Evolutionary conservation across 2,797 vertebrate genomes (phyloP), one percentile per base, ranked within the genome.

Genomic region (Lophotriccus pileatus): DNA sequence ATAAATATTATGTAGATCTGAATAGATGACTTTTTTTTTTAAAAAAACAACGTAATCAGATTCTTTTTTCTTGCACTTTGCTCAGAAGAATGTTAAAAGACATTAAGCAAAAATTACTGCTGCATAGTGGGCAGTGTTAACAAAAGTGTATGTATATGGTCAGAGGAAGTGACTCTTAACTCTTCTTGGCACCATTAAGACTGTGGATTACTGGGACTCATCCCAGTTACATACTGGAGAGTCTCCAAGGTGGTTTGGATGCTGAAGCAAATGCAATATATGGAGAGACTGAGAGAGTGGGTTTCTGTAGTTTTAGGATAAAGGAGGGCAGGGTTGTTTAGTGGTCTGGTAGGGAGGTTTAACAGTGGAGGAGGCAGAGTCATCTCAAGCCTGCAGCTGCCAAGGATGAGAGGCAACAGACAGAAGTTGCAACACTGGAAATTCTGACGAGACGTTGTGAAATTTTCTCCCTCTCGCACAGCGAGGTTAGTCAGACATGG

Each of bases 381-480:
- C 34, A 41, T 68, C 53, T 89, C n/a, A 47, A 1, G 20, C 17
- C 5, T 70, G 21, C 68, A 72, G 46, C 58, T 80, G 41, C 46
- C 59, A 46, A 37, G 70, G 37, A 41, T 44, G 66, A 90, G 70
- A 79, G 32, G 20, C 44, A 37, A 23, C 44, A 69, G 49, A 18
- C 16, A 52, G 25, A 90, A 89, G 37, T 78, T 93, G 59, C 53
- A 69, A 55, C 53, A 46, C 37, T 81, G 84, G 82, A 91, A 93
- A 92, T 92, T 92, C 58, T 90, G 47, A 90, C 50, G 80, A 90
- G 70, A 37, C 75, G 46, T 43, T 89, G 50, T 78, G 70, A 93
- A 81, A 76, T 39, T 43, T 82, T 16, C 36, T 6, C 12, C n/a
- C 10, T 73, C 24, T n/a, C 6, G 30, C 19, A 17, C 46, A 37